A percentile compares a stretch with the other conserved stretches of the same genome.
Conservation (phyloP, 2,888 invertebrate species). For the Trichogramma dendrolimi region DNA sequence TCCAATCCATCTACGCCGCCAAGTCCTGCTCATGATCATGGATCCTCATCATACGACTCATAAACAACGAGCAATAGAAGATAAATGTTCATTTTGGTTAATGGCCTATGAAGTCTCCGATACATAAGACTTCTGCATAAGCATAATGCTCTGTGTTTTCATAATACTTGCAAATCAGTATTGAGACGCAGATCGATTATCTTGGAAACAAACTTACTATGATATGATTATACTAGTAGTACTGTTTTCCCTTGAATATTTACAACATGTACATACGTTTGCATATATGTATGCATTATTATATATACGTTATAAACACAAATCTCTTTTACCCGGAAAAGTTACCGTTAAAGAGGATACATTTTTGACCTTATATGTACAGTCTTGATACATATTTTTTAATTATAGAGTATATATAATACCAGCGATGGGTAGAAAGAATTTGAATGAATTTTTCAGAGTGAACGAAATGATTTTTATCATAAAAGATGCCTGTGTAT, state of each 20-base stretch:
- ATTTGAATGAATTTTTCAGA: too few relatives aligned
- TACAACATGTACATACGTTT: neutral
- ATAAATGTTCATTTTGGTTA: neutral
- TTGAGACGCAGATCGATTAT: too few relatives aligned
- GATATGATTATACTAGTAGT: too few relatives aligned
- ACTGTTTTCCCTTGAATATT: too few relatives aligned
- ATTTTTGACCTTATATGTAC: conserved; percentile 29
- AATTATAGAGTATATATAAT: conserved; percentile 21
- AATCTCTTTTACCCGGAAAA: conserved; percentile 27
- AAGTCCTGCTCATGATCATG: conserved; percentile 64
- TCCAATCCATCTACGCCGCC: conserved; percentile 71
- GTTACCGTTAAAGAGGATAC: conserved; percentile 25
- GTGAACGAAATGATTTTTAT: too few relatives aligned
- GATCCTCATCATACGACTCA: conserved; percentile 66
- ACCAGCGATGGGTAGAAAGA: too few relatives aligned
- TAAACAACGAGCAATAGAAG: conserved; percentile 42
- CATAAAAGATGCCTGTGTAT: too few relatives aligned
- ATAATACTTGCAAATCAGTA: too few relatives aligned
- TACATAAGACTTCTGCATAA: too few relatives aligned
- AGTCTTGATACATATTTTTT: conserved; percentile 30
- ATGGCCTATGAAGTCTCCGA: conserved; percentile 9
- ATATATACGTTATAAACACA: conserved; percentile 22
- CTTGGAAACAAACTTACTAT: too few relatives aligned
- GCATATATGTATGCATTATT: conserved; percentile 4
- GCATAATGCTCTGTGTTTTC: too few relatives aligned